phyloP scores from a whole-genome alignment of 2,888 invertebrate genomes.

The Drosophila niveifrons region DNA sequence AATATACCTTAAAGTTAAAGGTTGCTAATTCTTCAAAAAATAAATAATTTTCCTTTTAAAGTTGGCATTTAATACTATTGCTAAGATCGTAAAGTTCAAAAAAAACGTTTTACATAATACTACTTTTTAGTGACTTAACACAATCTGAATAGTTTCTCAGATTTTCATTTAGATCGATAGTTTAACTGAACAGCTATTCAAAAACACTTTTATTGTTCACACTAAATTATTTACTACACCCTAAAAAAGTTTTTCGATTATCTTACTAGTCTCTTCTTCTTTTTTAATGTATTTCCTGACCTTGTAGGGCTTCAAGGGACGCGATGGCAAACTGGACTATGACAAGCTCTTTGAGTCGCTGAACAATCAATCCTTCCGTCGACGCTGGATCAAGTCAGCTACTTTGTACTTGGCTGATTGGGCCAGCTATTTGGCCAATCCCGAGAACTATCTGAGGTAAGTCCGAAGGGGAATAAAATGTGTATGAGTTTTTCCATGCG shows the following conservation, averaged over 20 bases:
- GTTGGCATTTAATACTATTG: too few species aligned
- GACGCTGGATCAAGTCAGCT: slow-evolving; percentile 92
- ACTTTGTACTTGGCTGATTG: slow-evolving; percentile 91
- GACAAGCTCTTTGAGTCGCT: slow-evolving; percentile 91
- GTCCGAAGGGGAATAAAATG: slow-evolving; percentile 42
- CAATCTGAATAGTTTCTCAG: not conserved
- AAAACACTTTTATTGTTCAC: not conserved
- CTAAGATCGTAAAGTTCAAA: too few species aligned
- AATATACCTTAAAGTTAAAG: too few species aligned
- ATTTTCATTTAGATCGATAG: not conserved
- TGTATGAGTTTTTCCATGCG: slow-evolving; percentile 27
- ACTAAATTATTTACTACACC: not conserved
- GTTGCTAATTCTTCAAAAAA: too few species aligned
- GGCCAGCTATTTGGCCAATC: slow-evolving; percentile 91
- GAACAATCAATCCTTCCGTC: slow-evolving; percentile 92
- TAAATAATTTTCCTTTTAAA: too few species aligned
- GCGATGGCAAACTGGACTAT: slow-evolving; percentile 90
- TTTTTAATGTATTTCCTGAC: not conserved
- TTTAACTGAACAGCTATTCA: not conserved
- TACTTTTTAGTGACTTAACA: too few species aligned
- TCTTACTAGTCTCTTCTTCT: not conserved
- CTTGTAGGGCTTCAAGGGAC: slow-evolving; percentile 87
- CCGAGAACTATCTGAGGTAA: slow-evolving; percentile 91
- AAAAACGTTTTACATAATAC: too few species aligned
- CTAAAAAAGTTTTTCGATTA: not conserved